Evolutionary conservation across 2,113 vertebrate species (phyloP), one percentile per base, ranked within the genome.

Genomic region (Amphiprion ocellaris): DNA sequence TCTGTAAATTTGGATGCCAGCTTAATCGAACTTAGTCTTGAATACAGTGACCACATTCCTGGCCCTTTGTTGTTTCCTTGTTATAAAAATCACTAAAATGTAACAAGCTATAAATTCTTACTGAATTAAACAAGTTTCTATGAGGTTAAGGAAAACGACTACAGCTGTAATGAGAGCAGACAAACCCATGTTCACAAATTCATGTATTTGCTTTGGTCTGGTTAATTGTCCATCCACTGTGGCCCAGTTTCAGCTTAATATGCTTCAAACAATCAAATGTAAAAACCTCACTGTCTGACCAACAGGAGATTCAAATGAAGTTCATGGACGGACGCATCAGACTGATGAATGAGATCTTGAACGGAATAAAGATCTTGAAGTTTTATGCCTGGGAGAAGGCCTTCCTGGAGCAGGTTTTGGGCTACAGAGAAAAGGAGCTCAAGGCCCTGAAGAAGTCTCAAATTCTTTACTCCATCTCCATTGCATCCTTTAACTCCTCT

Each of bases 401-500:
- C 54, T 99, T 99, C 77, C 93, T 96, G 82, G 94, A 97, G 59
- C 94, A 95, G 74, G 92, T 97, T 33, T 66, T 96, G 72, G 84
- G 77, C 54, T 88, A 95, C 85, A 93, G 97, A 54, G 88, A 89
- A 46, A 92, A 89, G 83, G 98, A 99, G 88, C 95, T 99, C 39
- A 87, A 94, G 4, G 95, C 97, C 41, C 69, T 99, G 75, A 96
- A 94, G 93, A 96, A 84, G 30, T 97, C 96, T n/a, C 95, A 96
- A 77, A 94, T 98, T 68, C 96, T 99, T 79, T 96, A 98, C 85
- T 97, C 97, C 5, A 94, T 96, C 87, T 99, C 98, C 15, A 93
- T 99, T 7, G 95, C 96, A 77, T 97, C 97, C 55, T 99, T 99
- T 91, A 96, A 98, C 89, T 96, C 96, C 49, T 99, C 98, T 10